These are phyloP conservation scores for Ditylenchus weischeri DNA, from an alignment of 2,888 invertebrate genomes.

Conservation along the genomic window DNA sequence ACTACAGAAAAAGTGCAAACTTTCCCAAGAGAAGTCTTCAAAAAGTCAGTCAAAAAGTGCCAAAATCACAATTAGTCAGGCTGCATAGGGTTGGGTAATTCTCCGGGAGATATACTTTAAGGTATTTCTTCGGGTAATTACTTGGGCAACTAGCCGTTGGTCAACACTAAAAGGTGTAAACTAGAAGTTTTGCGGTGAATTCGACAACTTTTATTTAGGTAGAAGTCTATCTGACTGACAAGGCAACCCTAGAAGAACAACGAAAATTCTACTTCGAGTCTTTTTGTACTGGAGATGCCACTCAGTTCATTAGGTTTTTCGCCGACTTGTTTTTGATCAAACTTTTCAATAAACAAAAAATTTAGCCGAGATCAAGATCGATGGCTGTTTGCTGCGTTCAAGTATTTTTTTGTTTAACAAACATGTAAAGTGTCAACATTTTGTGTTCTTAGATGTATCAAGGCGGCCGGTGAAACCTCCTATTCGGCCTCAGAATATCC, in stretches of 20 bases:
- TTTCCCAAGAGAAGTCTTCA: too few species aligned
- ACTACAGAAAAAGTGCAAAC: too few species aligned
- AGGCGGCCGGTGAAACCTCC: conserved; percentile 55
- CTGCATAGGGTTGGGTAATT: too few species aligned
- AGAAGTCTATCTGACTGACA: conserved; percentile 46
- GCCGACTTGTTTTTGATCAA: not conserved
- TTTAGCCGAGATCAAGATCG: conserved; percentile 47
- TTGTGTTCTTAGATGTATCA: conserved; percentile 44
- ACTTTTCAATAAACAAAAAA: not conserved
- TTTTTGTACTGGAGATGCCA: conserved; percentile 45
- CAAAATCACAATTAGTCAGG: too few species aligned
- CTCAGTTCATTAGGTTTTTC: conserved; percentile 34
- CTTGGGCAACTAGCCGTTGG: too few species aligned
- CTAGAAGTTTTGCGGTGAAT: too few species aligned
- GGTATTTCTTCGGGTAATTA: too few species aligned
- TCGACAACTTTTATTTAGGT: conserved; percentile 21
- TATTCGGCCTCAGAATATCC: conserved; percentile 56
- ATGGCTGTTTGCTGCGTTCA: conserved; percentile 53
- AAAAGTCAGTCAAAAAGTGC: too few species aligned
- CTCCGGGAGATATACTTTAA: too few species aligned
- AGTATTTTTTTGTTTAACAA: conserved; percentile 8
- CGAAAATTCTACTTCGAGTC: conserved; percentile 52
- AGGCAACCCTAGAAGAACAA: conserved; percentile 49
- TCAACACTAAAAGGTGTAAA: too few species aligned
- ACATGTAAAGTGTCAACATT: not conserved